These are phyloP conservation scores for Spialia ferax DNA, from an alignment of 2,888 invertebrate species.

Conservation along the genomic window DNA sequence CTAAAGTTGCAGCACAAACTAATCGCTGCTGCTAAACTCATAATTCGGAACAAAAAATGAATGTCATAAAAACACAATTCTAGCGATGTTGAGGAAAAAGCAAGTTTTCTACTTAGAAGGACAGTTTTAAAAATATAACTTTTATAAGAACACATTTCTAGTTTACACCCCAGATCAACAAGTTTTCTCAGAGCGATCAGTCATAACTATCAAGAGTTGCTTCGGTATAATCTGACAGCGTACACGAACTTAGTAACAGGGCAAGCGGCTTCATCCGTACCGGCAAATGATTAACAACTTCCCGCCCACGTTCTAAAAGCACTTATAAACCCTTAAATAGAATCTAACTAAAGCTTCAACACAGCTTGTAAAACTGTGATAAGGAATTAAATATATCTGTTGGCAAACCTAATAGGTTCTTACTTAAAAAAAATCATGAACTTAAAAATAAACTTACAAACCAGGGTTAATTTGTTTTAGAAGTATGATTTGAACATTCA, in stretches of 20 bases:
- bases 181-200: conserved; percentile 58
- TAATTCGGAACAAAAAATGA: conserved; percentile 1
- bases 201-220: conserved; percentile 52
- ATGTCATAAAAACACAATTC: background rate
- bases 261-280: conserved; percentile 6
- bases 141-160: background rate
- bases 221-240: conserved; percentile 54
- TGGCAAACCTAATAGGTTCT: no score
- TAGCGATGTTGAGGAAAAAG: no score
- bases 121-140: background rate
- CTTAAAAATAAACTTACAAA: no score
- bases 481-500: no score
- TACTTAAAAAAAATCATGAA: no score
- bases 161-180: conserved; percentile 55
- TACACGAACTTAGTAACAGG: conserved; percentile 48
- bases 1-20: conserved; percentile 22
- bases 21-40: background rate
- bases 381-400: no score
- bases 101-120: no score
- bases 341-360: background rate
- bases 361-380: no score
- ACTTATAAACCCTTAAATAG: background rate
- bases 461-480: no score
- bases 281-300: background rate
- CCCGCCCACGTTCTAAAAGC: background rate